These are phyloP conservation scores for Chirona hameri DNA, from an alignment of 2,888 invertebrate genomes.

Conservation along the genomic window DNA sequence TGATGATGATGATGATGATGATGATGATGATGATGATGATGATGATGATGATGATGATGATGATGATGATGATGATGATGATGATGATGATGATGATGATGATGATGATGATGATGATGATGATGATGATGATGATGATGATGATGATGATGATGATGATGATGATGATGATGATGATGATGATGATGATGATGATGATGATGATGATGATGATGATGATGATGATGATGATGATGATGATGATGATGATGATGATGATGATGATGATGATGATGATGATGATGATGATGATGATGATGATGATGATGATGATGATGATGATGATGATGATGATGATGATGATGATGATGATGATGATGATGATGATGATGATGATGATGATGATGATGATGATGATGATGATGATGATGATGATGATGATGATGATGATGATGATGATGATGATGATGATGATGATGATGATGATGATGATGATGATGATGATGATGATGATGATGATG, in stretches of 20 bases:
- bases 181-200: background rate
- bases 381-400: constrained; percentile 22
- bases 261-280: constrained; percentile 27
- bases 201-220: background rate
- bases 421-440: constrained; percentile 25
- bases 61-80: constrained; percentile 26
- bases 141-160: background rate
- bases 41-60: background rate
- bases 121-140: constrained; percentile 1
- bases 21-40: constrained; percentile 1
- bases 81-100: constrained; percentile 4
- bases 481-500: constrained; percentile 9
- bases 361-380: constrained; percentile 24
- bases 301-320: constrained; percentile 12
- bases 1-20: background rate
- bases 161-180: background rate
- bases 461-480: constrained; percentile 26
- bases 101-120: background rate
- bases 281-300: constrained; percentile 23
- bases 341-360: constrained; percentile 26
- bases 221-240: constrained; percentile 1
- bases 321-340: constrained; percentile 27
- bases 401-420: constrained; percentile 22
- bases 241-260: constrained; percentile 1
- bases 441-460: constrained; percentile 28